Evolutionary conservation across 1,140 invertebrate species (phyloP).

Genomic region (Spodoptera frugiperda): DNA sequence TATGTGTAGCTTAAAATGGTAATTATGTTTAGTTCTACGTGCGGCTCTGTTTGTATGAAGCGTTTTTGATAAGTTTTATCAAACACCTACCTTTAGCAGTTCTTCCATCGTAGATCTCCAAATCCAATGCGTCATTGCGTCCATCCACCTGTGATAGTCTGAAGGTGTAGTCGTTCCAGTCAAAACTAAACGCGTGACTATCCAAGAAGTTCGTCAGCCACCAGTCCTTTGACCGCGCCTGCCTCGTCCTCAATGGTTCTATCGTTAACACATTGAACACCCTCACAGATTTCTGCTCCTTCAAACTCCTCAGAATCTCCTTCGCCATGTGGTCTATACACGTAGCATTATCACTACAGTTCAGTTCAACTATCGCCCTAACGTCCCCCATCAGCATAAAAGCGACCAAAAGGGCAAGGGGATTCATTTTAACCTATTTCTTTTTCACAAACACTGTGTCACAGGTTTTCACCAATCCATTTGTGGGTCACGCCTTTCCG

Average conservation of each 20-base stretch:
- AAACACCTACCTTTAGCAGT: constrained; percentile 76
- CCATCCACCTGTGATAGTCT: constrained; percentile 78
- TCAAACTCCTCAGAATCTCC: constrained; percentile 75
- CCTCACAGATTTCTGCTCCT: constrained; percentile 76
- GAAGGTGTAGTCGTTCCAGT: constrained; percentile 84
- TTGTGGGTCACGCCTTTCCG: constrained; percentile 71
- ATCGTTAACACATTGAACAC: constrained; percentile 81
- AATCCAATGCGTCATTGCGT: constrained; percentile 72
- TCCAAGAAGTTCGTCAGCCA: constrained; percentile 80
- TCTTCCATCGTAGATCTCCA: constrained; percentile 82
- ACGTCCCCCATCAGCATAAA: constrained; percentile 67
- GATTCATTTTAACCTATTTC: constrained; percentile 78
- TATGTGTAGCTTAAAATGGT: too few species aligned
- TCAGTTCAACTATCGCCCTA: constrained; percentile 71
- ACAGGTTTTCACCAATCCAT: constrained; percentile 77
- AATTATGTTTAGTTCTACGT: background rate
- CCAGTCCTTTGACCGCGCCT: constrained; percentile 73
- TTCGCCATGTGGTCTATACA: constrained; percentile 83
- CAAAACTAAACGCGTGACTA: constrained; percentile 83
- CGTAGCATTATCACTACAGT: constrained; percentile 84
- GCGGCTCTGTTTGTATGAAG: background rate
- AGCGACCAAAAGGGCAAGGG: constrained; percentile 68
- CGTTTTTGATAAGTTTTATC: background rate
- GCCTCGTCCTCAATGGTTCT: constrained; percentile 74
- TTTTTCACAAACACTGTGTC: constrained; percentile 71